Percentiles rank a stretch among this genome's conserved stretches.
Conservation (phyloP, 2,797 vertebrate species). For the Yasuhikotakia modesta region DNA sequence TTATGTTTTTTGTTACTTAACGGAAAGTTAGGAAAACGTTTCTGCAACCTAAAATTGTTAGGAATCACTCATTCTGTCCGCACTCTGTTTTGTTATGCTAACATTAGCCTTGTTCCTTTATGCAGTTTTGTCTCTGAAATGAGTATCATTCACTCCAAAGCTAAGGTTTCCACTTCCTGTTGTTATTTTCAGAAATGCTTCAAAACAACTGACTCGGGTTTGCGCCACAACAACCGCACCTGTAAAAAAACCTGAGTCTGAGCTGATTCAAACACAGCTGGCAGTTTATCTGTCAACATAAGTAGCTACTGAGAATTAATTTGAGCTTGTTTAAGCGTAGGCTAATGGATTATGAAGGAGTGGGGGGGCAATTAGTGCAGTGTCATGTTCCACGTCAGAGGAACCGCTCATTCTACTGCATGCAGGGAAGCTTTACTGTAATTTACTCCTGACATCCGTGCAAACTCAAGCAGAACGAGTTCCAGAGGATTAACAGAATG, state of each 20-base stretch:
- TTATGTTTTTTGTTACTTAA: no score
- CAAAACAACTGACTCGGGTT: conserved; percentile 15
- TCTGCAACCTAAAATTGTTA: no score
- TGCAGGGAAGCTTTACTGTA: conserved; percentile 18
- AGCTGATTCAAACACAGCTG: conserved; percentile 43
- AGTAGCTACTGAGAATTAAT: conserved; percentile 3
- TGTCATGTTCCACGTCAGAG: conserved; percentile 53
- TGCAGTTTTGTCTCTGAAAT: not conserved
- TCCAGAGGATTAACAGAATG: conserved; percentile 59
- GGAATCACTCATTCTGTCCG: not conserved
- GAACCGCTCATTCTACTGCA: conserved; percentile 36
- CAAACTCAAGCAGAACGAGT: conserved; percentile 48
- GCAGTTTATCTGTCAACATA: conserved; percentile 35
- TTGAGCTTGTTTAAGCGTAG: conserved; percentile 23
- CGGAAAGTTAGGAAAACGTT: no score
- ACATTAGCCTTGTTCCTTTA: conserved; percentile 1
- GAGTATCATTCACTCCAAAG: not conserved
- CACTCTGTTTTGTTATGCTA: not conserved
- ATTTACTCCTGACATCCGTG: conserved; percentile 43
- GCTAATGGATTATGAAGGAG: conserved; percentile 10
- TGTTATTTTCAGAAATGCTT: not conserved
- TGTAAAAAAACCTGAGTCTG: conserved; percentile 42
- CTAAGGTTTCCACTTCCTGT: conserved; percentile 18
- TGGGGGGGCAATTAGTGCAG: conserved; percentile 35
- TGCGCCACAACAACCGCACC: conserved; percentile 18